Conservation (phyloP, 2,797 vertebrate species). For the Mus spretus region DNA sequence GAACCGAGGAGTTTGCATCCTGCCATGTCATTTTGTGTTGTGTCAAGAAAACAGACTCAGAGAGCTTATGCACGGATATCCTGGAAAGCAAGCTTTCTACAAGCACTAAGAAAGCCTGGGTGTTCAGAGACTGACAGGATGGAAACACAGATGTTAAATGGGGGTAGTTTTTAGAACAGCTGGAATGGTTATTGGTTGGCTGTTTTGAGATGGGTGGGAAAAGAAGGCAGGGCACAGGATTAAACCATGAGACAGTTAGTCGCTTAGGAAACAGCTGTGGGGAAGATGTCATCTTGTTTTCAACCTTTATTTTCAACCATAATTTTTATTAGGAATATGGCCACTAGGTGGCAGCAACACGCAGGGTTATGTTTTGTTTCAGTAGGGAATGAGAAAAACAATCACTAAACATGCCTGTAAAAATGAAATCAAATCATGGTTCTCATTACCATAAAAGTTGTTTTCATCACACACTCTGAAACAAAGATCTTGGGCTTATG, state of each 20-base stretch:
- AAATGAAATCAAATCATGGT: neutral
- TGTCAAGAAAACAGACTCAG: neutral
- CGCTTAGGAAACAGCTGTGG: neutral
- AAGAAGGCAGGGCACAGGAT: neutral
- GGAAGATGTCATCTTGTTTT: neutral
- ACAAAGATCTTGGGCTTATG: neutral
- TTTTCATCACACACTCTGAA: neutral
- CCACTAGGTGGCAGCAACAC: conserved; percentile 67
- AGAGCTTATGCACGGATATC: neutral
- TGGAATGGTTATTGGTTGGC: neutral
- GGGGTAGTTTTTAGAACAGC: neutral
- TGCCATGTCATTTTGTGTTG: neutral
- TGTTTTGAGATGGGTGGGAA: neutral
- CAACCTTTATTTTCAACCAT: neutral
- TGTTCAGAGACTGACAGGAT: neutral
- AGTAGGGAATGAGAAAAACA: neutral
- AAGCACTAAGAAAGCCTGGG: neutral
- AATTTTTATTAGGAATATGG: conserved; percentile 19
- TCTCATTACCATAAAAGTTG: neutral
- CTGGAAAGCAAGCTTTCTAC: neutral
- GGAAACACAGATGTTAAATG: neutral
- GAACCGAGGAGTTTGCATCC: too few species aligned
- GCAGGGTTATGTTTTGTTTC: neutral
- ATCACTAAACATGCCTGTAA: neutral
- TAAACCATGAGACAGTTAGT: neutral